Percentiles rank a stretch among this genome's conserved stretches.
These are phyloP conservation scores for Camponotus floridanus DNA, from an alignment of 1,140 invertebrate species.

Conservation along the genomic window DNA sequence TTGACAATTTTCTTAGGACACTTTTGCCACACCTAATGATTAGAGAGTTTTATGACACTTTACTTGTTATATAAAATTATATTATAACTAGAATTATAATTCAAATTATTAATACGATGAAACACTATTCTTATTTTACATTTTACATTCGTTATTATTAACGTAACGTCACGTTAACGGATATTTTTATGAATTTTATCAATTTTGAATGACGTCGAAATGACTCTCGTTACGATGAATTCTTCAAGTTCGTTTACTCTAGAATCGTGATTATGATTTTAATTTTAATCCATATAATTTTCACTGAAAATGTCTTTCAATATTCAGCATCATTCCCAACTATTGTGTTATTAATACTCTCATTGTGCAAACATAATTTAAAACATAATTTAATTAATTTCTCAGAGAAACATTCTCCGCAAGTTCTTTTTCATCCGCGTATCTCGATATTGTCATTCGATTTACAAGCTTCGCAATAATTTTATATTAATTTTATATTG, in stretches of 20 bases:
- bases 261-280: background rate
- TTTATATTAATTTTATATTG: background rate
- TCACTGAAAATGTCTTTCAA: background rate
- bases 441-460: background rate
- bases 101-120: background rate
- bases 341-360: background rate
- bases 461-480: background rate
- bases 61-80: background rate
- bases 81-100: too few relatives aligned
- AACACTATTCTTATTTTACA: background rate
- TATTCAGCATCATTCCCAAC: background rate
- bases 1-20: background rate
- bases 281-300: constrained; percentile 1
- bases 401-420: background rate
- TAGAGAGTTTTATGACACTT: background rate
- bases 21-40: background rate
- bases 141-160: background rate
- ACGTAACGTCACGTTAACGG: background rate
- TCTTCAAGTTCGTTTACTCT: background rate
- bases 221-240: background rate
- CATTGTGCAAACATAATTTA: background rate
- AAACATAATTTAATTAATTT: background rate
- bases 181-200: background rate
- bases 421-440: background rate
- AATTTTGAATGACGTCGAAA: background rate